Conservation (phyloP, 2,113 vertebrate species). For the Poicephalus meyeri region DNA sequence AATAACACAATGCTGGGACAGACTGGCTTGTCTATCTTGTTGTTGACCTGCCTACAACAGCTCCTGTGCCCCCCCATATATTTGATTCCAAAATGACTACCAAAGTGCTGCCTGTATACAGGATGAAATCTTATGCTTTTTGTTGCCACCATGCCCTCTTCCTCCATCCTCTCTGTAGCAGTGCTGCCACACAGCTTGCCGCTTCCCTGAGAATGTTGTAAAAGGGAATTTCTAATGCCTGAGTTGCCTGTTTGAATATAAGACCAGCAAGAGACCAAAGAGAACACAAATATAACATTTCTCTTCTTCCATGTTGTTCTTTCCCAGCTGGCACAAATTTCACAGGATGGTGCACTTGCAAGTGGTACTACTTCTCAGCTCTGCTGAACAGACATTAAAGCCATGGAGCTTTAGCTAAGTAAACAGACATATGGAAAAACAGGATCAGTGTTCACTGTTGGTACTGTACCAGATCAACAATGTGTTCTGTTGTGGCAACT, state of each 20-base stretch:
- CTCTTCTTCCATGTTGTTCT: background rate
- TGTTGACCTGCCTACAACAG: background rate
- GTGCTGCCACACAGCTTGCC: background rate
- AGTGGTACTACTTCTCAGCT: background rate
- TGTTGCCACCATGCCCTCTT: background rate
- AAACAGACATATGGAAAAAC: background rate
- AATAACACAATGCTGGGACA: background rate
- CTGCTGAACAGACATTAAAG: background rate
- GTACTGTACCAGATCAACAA: background rate
- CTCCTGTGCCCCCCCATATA: background rate
- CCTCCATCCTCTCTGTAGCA: background rate
- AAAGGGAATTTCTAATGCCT: background rate
- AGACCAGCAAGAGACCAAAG: background rate
- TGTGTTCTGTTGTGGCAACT: background rate
- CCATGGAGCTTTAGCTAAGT: background rate
- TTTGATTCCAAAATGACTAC: background rate
- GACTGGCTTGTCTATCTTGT: background rate
- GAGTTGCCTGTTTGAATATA: background rate
- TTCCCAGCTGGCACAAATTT: background rate
- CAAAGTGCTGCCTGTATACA: background rate
- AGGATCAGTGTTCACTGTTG: background rate
- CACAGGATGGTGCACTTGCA: background rate
- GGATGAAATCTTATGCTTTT: background rate
- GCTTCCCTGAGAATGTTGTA: background rate
- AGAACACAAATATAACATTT: background rate